Base-by-base conservation (phyloP, 2,888 invertebrate species). In the Geophilus truncorum region DNA sequence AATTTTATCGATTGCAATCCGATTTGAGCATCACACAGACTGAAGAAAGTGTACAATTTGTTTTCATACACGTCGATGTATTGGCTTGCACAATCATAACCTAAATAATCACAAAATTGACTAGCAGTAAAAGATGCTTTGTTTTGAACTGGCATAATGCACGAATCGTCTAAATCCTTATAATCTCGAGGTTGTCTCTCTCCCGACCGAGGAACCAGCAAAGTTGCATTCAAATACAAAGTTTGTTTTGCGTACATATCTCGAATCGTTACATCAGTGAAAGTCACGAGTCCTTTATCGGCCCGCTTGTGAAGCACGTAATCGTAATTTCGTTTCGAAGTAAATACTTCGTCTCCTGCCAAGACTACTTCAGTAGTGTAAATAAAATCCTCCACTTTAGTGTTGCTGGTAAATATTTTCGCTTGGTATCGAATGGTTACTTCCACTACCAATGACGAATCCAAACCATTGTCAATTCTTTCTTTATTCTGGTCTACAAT, bases 361-460 rank as follows among this genome's bases (percentile, higher is more conserved):
- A 70, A 70, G 12, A 15, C 28, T 15, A 18, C 70, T 9, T 15
- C 9, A 9, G 4, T 40, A 1, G 1, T 2, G 36, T 5, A 40
- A 10, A 40, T 12, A 9, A 40, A 40, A 40, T 40, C 36, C 1
- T 15, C 12, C 9, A 40, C 10, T n/a, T n/a, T n/a, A n/a, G n/a
- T n/a, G n/a, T n/a, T n/a, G n/a, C n/a, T n/a, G n/a, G n/a, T 40
- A 40, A 40, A 40, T 40, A 15, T 40, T 40, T 40, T 40, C 15
- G 36, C 9, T 40, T 40, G 36, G 36, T 40, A 40, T 4, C 34
- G 15, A 3, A 78, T 34, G 10, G 78, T 10, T 25, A 78, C 36
- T 78, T 78, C 78, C 15, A 78, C 78, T 10, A 78, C 21, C 25
- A 78, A 21, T n/a, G 78, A 32, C 21, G 78, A 78, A 32, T 78